Base-by-base conservation (phyloP, 2,888 invertebrate genomes). In the Drosophila histrio region DNA sequence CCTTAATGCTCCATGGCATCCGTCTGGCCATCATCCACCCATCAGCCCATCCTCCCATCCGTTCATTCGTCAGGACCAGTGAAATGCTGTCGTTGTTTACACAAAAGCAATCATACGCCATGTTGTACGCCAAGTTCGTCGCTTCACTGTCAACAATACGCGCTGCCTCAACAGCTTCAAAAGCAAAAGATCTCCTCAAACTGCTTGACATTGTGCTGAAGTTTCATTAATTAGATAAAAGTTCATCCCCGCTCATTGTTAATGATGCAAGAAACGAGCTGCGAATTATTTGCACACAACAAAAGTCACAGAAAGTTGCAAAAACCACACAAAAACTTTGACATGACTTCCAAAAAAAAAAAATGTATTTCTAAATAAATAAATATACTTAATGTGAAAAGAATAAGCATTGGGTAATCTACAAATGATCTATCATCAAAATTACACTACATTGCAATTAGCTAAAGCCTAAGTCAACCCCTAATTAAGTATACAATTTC, bases 191-290 rank as follows among this genome's bases (percentile, higher is more conserved):
- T 74, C 66, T 36, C 57, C 53, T 26, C 41, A 61, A 63, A 62
- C 63, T 65, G 56, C 79, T 72, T 86, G 88, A 88, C 91, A 88
- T 89, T 90, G 86, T 89, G 90, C 83, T 90, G 89, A 91, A 90
- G 88, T 90, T 91, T 91, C 79, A 89, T 90, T 90, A 90, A 90
- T 91, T 90, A 91, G 91, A 90, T 90, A 90, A 90, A 90, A 91
- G 89, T 90, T 90, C 38, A 22, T 32, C 32, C 24, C 50, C 28
- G 53, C 47, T 74, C 80, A 90, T 89, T 90, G 90, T 85, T 89
- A 88, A 90, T 89, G 90, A 87, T 82, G 86, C 79, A 79, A 56
- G 67, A 72, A 78, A 83, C 87, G 83, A 88, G 86, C 77, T 84
- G 82, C 79, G 85, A 83, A 83, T 83, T 83, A 83, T 83, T 83